phyloP scores from a whole-genome alignment of 2,888 invertebrate species.

The Xestia rhomboidea region DNA sequence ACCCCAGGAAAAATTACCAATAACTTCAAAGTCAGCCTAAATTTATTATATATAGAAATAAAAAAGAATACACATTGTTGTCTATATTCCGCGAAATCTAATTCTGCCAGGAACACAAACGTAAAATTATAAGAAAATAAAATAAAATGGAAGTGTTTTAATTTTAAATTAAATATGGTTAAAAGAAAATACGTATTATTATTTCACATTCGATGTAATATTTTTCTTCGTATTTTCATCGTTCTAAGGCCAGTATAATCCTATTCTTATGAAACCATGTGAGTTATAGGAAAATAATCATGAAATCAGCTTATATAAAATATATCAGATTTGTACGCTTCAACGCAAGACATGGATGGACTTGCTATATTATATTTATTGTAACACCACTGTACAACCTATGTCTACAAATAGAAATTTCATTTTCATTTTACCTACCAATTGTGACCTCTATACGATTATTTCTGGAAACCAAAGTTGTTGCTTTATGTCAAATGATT shows the following conservation, averaged over 20 bases:
- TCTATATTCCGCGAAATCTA: background rate
- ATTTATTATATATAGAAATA: background rate
- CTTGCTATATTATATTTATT: too few species aligned
- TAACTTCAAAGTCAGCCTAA: background rate
- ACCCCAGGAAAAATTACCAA: background rate
- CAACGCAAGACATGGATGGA: too few species aligned
- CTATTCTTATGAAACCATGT: background rate
- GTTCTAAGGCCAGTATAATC: background rate
- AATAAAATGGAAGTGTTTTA: too few species aligned
- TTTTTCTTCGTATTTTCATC: background rate
- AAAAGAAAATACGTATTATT: background rate
- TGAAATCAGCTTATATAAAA: slow-evolving; percentile 5
- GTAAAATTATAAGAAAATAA: background rate
- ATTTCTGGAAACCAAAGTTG: background rate
- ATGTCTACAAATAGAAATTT: too few species aligned
- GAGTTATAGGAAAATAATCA: background rate
- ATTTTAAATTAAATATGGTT: too few species aligned
- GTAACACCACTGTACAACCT: too few species aligned
- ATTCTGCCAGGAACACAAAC: background rate
- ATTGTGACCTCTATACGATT: background rate
- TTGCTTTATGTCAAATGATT: background rate
- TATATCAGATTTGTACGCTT: too few species aligned
- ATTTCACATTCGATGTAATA: background rate
- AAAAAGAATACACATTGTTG: background rate
- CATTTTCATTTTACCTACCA: background rate